These are phyloP conservation scores for Acipenser ruthenus DNA, from an alignment of 2,797 vertebrate genomes.

Conservation along the genomic window DNA sequence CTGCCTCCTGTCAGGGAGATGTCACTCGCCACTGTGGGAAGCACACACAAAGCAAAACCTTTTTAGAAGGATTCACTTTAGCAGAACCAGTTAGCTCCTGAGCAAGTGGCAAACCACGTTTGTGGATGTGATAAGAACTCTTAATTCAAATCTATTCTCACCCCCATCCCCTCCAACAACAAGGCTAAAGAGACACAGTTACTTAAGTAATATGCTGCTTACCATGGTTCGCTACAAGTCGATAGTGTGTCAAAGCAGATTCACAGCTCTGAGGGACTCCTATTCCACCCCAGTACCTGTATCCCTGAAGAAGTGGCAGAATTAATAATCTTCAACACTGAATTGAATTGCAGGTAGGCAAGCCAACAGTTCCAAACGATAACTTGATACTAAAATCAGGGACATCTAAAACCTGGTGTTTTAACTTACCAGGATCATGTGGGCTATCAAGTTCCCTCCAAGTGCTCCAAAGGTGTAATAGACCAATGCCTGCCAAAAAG, in stretches of 20 bases:
- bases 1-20: slow-evolving; percentile 91
- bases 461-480: slow-evolving; percentile 96
- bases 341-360: too few species aligned
- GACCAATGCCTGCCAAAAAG: slow-evolving; percentile 73
- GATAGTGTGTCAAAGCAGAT: slow-evolving; percentile 92
- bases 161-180: too few species aligned
- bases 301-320: slow-evolving; percentile 62
- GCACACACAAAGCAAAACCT: not conserved
- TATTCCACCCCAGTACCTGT: slow-evolving; percentile 94
- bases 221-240: slow-evolving; percentile 92
- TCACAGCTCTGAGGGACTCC: slow-evolving; percentile 96
- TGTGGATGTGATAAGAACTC: too few species aligned
- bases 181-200: not conserved
- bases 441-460: slow-evolving; percentile 88
- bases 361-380: not conserved
- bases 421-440: slow-evolving; percentile 90
- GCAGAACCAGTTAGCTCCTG: too few species aligned
- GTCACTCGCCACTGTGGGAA: slow-evolving; percentile 76
- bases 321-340: not conserved
- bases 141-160: too few species aligned
- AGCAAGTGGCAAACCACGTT: too few species aligned
- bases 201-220: slow-evolving; percentile 16
- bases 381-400: not conserved
- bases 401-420: slow-evolving; percentile 1
- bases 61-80: not conserved